Evolutionary conservation across 1,140 invertebrate species (phyloP).

Genomic region (Scylla paramamosain): DNA sequence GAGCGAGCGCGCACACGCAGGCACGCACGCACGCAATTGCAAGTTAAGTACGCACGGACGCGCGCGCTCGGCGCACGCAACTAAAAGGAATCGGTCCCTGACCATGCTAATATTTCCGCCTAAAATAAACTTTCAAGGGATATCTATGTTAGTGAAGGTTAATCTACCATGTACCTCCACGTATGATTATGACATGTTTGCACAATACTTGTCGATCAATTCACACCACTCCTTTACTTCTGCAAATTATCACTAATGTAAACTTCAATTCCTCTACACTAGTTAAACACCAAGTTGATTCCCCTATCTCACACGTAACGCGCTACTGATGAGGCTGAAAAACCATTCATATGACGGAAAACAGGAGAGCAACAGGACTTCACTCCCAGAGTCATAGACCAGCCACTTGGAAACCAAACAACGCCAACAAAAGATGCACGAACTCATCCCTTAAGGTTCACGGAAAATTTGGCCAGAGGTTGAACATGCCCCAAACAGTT

Average conservation of each 20-base stretch:
- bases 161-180: neutral
- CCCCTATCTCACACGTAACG: neutral
- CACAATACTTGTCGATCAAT: neutral
- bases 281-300: neutral
- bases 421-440: neutral
- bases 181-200: neutral
- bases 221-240: neutral
- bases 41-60: too few relatives aligned
- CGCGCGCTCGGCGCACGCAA: too few relatives aligned
- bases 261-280: neutral
- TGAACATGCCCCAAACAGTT: neutral
- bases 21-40: too few relatives aligned
- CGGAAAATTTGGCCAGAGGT: neutral
- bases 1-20: too few relatives aligned
- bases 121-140: neutral
- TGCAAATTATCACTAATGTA: neutral
- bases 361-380: constrained; percentile 60
- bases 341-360: neutral
- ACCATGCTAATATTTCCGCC: neutral
- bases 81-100: neutral
- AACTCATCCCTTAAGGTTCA: neutral
- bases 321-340: neutral
- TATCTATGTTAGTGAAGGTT: neutral
- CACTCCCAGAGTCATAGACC: constrained; percentile 42
- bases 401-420: neutral